phyloP scores from a whole-genome alignment of 1,140 invertebrate species.

The Ceratitis capitata region DNA sequence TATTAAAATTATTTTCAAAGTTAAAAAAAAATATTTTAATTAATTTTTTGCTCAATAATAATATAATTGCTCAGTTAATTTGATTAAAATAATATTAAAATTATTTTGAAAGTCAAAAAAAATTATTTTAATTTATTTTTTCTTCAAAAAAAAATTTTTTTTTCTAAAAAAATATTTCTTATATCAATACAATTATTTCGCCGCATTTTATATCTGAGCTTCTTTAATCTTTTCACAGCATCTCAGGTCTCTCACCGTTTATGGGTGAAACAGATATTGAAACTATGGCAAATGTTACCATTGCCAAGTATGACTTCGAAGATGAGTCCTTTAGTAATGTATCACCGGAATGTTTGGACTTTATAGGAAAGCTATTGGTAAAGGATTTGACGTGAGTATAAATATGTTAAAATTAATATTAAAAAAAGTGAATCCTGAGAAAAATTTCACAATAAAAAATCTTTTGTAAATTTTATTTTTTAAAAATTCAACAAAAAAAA shows the following conservation, averaged over 20 bases:
- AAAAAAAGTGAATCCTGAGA: too few species aligned
- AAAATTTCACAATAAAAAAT: not conserved
- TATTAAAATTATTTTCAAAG: not conserved
- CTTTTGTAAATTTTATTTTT: too few species aligned
- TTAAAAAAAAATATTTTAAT: not conserved
- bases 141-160: too few species aligned
- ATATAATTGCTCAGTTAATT: too few species aligned
- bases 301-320: slow-evolving; percentile 95
- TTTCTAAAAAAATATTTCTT: too few species aligned
- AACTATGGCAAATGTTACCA: slow-evolving; percentile 96
- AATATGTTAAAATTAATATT: too few species aligned
- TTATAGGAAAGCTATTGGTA: slow-evolving; percentile 86
- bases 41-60: too few species aligned
- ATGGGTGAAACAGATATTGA: slow-evolving; percentile 97
- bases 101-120: not conserved
- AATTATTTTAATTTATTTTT: not conserved
- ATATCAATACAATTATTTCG: too few species aligned
- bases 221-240: slow-evolving; percentile 68
- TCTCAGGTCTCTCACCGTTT: slow-evolving; percentile 97
- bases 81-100: not conserved
- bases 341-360: slow-evolving; percentile 91
- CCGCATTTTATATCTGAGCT: too few species aligned
- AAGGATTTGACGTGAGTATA: slow-evolving; percentile 89
- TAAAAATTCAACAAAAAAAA: not conserved
- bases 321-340: slow-evolving; percentile 93